These are phyloP conservation scores for Ageneiosus marmoratus DNA, from an alignment of 2,113 vertebrate species.

Conservation along the genomic window DNA sequence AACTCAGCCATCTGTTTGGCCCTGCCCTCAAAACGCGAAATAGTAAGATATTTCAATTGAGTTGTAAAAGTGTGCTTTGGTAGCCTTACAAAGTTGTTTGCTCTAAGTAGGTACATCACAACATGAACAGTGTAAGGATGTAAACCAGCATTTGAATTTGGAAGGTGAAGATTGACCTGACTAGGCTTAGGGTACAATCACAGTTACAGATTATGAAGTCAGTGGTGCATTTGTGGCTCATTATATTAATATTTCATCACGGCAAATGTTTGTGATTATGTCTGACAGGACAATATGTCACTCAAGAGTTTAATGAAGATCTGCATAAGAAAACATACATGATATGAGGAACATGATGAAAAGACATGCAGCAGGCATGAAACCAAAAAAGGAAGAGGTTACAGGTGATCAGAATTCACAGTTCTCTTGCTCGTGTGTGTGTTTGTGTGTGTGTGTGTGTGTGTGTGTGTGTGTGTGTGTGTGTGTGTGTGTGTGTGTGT, in stretches of 20 bases:
- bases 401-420: neutral
- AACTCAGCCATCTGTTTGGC: neutral
- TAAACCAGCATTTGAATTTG: neutral
- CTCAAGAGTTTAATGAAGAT: neutral
- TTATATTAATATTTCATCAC: neutral
- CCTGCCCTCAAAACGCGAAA: neutral
- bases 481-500: too few species aligned
- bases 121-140: neutral
- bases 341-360: too few species aligned
- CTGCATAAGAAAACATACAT: neutral
- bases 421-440: conserved; percentile 12
- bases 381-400: neutral
- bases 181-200: neutral
- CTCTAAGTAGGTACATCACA: neutral
- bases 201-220: neutral
- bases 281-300: neutral
- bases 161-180: neutral
- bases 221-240: neutral
- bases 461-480: conserved; percentile 20
- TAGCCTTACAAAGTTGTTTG: neutral
- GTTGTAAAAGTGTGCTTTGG: neutral
- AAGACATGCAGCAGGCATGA: neutral
- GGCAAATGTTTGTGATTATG: neutral
- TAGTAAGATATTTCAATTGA: neutral
- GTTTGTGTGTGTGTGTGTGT: conserved; percentile 21